Conservation (phyloP, 1,140 invertebrate species). For the Sminthurinus signatus region DNA sequence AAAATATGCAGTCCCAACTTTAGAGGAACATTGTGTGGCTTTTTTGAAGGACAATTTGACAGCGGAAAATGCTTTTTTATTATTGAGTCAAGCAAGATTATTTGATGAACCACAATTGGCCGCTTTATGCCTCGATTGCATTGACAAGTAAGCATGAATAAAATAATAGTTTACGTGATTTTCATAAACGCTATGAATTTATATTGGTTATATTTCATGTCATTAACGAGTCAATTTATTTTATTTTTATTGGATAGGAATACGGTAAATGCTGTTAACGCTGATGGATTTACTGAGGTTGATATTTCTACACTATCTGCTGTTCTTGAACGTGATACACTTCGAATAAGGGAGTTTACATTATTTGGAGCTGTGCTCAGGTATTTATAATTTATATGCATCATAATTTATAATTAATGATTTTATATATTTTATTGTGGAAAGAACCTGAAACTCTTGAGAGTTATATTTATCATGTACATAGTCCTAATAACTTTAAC, state of each 20-base stretch:
- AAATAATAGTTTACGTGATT: too few species aligned
- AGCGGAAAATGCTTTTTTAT: constrained; percentile 83
- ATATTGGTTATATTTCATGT: neutral
- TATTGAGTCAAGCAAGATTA: constrained; percentile 78
- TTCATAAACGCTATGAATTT: too few species aligned
- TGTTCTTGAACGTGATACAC: constrained; percentile 73
- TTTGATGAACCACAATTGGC: constrained; percentile 82
- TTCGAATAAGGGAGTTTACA: constrained; percentile 72
- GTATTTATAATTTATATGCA: too few species aligned
- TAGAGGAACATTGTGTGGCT: constrained; percentile 80
- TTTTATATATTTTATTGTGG: too few species aligned
- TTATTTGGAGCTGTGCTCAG: constrained; percentile 60
- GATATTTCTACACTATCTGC: constrained; percentile 73
- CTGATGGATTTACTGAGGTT: constrained; percentile 84
- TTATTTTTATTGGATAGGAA: constrained; percentile 15
- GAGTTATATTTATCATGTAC: too few species aligned
- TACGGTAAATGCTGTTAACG: constrained; percentile 50
- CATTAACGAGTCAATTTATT: neutral
- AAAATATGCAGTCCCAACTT: constrained; percentile 87
- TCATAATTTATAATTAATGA: too few species aligned
- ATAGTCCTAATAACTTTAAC: too few species aligned
- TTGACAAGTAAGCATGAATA: constrained; percentile 45
- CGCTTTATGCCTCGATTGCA: constrained; percentile 25
- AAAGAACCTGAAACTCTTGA: too few species aligned
- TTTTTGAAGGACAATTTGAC: constrained; percentile 85